Percentiles rank a stretch among this genome's conserved stretches.
Conservation (phyloP, 1,140 invertebrate species). For the Pectinophora gossypiella region DNA sequence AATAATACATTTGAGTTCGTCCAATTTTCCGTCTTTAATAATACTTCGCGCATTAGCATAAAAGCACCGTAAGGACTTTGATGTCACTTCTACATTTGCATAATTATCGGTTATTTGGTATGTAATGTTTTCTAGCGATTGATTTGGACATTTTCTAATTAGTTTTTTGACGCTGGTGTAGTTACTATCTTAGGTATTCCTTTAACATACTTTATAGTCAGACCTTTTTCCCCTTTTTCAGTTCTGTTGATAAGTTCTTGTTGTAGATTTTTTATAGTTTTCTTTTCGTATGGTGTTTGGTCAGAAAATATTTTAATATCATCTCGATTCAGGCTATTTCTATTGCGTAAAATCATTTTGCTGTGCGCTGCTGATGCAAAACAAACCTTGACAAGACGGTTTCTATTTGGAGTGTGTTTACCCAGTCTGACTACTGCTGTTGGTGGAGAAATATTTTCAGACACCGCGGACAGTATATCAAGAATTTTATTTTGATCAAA, state of each 20-base stretch:
- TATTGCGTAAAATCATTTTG: neutral
- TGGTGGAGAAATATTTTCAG: too few relatives aligned
- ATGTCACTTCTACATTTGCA: too few relatives aligned
- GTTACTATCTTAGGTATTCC: slow-evolving; percentile 3
- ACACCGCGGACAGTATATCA: too few relatives aligned
- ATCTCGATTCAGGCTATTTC: neutral
- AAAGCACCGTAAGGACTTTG: too few relatives aligned
- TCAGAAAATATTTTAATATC: slow-evolving; percentile 2
- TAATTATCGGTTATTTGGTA: too few relatives aligned
- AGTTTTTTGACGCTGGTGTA: slow-evolving; percentile 1
- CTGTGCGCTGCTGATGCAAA: neutral
- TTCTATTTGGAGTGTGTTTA: neutral
- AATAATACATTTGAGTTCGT: too few relatives aligned
- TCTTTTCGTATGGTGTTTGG: neutral
- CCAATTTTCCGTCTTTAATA: too few relatives aligned
- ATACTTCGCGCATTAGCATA: too few relatives aligned
- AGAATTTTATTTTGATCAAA: too few relatives aligned
- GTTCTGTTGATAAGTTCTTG: neutral
- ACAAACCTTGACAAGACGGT: neutral
- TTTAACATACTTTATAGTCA: slow-evolving; percentile 6
- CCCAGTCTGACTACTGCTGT: too few relatives aligned
- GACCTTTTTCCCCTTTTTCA: neutral
- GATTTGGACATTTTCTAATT: neutral
- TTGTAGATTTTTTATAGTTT: neutral
- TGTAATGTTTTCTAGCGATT: neutral